Evolutionary conservation across 2,888 invertebrate species (phyloP), one percentile per base, ranked within the genome.

Genomic region (Tenodera sinensis): DNA sequence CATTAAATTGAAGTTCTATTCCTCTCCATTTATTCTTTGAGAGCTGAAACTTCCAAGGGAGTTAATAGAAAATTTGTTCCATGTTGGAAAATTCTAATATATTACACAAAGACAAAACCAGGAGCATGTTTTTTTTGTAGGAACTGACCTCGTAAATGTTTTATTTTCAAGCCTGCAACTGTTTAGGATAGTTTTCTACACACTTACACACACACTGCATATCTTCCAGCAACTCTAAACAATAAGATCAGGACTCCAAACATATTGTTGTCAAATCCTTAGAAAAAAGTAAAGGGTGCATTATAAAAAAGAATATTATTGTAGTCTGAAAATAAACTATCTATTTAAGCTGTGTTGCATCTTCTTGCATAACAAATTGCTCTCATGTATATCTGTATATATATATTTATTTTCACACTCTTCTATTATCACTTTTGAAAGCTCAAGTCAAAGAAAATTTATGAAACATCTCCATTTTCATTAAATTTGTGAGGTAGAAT

Each of bases 401-500:
- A 71, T 71, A 71, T 71, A 71, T 71, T 71, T 71, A 71, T 71
- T 71, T 71, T 71, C 54, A 71, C 42, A 83, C 83, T 82, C 83
- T 34, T 71, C 54, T 34, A 71, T 42, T 87, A 87, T 83, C 87
- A 83, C 87, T 87, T 42, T 87, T 30, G 34, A 83, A 87, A 87
- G 87, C 83, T 83, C 87, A 34, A 87, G 87, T 87, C 83, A 87
- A 84, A 84, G 34, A 28, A 84, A 88, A 88, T 34, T 71, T 28
- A 84, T 42, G 42, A 85, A 85, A 85, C 34, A 85, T 85, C n/a
- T 83, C 83, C 71, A 28, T 81, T 71, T 34, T 84, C 25, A 34
- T 87, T 71, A 82, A 86, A 87, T 87, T 87, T 89, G 89, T 89
- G 89, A 89, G 89, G 89, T 89, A 89, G 89, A 89, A 89, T 84